Conservation (phyloP, 2,113 vertebrate genomes). For the Ancistrus triradiatus region DNA sequence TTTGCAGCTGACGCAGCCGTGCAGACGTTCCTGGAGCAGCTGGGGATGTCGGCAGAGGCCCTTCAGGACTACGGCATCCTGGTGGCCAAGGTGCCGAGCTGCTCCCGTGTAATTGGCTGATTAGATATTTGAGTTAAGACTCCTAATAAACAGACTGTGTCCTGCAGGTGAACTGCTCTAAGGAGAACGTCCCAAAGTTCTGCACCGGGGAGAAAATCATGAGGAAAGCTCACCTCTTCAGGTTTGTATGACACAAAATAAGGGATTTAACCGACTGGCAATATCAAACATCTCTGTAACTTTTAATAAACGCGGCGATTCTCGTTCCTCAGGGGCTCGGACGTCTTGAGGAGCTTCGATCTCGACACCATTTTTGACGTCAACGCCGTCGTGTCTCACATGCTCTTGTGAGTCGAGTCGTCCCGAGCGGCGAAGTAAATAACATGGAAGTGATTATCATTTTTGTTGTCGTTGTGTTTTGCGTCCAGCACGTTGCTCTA, state of each 20-base stretch:
- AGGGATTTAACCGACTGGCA: background rate
- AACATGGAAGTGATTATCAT: too few species aligned
- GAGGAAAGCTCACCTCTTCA: constrained; percentile 84
- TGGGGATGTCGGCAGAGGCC: constrained; percentile 73
- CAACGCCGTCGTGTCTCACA: constrained; percentile 83
- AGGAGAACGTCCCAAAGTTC: constrained; percentile 68
- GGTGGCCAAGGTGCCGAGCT: constrained; percentile 90
- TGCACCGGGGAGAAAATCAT: constrained; percentile 70
- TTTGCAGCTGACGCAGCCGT: constrained; percentile 71
- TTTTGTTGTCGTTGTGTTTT: background rate
- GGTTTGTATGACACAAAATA: constrained; percentile 59
- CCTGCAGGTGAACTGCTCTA: constrained; percentile 80
- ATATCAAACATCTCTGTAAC: too few species aligned
- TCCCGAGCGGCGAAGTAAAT: too few species aligned
- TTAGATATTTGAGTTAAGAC: too few species aligned
- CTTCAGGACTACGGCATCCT: constrained; percentile 86
- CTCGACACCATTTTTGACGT: constrained; percentile 84
- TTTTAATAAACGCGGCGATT: too few species aligned
- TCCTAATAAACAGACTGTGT: too few species aligned
- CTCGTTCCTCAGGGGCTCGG: constrained; percentile 65
- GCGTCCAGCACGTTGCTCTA: constrained; percentile 81
- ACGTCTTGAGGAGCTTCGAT: constrained; percentile 80
- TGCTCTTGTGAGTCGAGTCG: constrained; percentile 84
- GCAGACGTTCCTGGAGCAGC: constrained; percentile 78
- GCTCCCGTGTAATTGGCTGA: too few species aligned